Base-by-base conservation (phyloP, 2,888 invertebrate genomes). In the Oxyteleia sp. region DNA sequence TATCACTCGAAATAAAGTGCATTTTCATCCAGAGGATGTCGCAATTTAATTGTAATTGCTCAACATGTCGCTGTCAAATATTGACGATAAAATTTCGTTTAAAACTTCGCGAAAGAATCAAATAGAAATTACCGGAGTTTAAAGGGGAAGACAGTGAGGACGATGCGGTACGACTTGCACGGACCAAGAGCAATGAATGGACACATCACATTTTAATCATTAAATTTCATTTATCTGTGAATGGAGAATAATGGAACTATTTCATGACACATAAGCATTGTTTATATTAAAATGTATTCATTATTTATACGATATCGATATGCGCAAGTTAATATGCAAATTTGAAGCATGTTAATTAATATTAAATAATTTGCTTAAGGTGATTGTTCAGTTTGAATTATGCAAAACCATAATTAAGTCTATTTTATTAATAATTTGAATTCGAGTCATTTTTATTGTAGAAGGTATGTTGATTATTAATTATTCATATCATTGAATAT, bases 241-340 rank as follows among this genome's bases (percentile, higher is more conserved):
- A 45, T 49, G 15, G 23, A 18, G 29, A 63, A 64, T 38, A 55
- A 64, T 35, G 35, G 11, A 51, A 68, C 11, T 49, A 29, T 41
- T 51, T 45, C n/a, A 20, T 55, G n/a, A 55, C 26, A 16, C 23
- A 26, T 51, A 20, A 61, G 41, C 61, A 43, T 68, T 68, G 45
- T 68, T 68, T 43, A 16, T 43, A 68, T 76, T 66, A 41, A 66
- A 76, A 76, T 49, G 11, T 15, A 57, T 57, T 75, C 55, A 57
- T 64, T 63, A 43, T 32, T 63, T 45, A 53, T 43, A 20, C 41
- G 4, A n/a, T 49, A 26, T 23, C 43, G 59, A 16, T 63, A 63
- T 53, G 53, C 29, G 16, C 11, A 38, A 75, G 64, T 75, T 64
- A 57, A 75, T 47, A 64, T 64, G 75, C 35, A 47, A 35, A 75